A percentile compares a stretch with the other conserved stretches of the same genome.
These are phyloP conservation scores for Melitaea athalia DNA, from an alignment of 2,888 invertebrate species.

Conservation along the genomic window DNA sequence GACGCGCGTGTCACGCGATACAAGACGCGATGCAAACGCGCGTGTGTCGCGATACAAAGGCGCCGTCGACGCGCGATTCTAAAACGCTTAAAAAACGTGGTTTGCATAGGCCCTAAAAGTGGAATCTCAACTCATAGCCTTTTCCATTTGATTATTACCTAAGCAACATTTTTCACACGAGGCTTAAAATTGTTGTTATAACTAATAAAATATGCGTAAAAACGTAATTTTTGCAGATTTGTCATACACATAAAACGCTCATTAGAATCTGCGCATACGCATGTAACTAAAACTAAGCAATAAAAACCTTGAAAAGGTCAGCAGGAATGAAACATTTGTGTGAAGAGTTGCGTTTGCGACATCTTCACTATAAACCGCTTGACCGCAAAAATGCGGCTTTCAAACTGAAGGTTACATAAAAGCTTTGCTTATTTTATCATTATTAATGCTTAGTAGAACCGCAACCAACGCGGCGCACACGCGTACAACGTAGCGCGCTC, in stretches of 20 bases:
- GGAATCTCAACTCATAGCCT: not conserved
- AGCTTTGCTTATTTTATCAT: slow-evolving; percentile 65
- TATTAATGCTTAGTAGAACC: slow-evolving; percentile 67
- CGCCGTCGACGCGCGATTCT: too few relatives aligned
- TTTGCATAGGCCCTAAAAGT: too few relatives aligned
- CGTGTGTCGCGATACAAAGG: too few relatives aligned
- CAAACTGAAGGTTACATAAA: slow-evolving; percentile 77
- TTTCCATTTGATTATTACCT: not conserved
- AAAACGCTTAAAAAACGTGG: too few relatives aligned
- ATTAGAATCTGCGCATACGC: slow-evolving; percentile 26
- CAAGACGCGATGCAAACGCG: too few relatives aligned
- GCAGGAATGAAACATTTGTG: slow-evolving; percentile 45
- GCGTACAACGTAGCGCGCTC: slow-evolving; percentile 56
- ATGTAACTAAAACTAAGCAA: slow-evolving; percentile 14
- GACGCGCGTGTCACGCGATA: too few relatives aligned
- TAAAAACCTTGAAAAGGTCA: slow-evolving; percentile 66
- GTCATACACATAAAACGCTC: not conserved
- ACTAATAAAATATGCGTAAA: not conserved
- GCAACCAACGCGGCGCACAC: slow-evolving; percentile 64
- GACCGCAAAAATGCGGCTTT: slow-evolving; percentile 77
- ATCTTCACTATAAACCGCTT: slow-evolving; percentile 65
- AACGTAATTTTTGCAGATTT: not conserved
- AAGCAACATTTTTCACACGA: not conserved
- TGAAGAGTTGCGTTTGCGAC: slow-evolving; percentile 58
- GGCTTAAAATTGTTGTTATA: not conserved